Evolutionary conservation across 2,888 invertebrate species (phyloP).

Genomic region (Lithosia quadra): DNA sequence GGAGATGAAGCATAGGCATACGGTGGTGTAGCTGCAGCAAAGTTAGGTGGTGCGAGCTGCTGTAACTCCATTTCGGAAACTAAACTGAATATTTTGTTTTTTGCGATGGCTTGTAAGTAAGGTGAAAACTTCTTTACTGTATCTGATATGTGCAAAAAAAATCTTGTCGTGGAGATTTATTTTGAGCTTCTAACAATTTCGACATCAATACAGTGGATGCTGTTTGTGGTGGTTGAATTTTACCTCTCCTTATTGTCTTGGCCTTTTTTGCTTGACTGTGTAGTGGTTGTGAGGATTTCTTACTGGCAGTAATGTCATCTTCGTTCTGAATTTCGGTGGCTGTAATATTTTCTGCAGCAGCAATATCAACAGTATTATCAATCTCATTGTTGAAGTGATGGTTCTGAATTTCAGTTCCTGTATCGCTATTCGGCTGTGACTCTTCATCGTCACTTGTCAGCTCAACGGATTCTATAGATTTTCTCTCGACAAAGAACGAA

Average conservation of each 20-base stretch:
- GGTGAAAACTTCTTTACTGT: constrained; percentile 44
- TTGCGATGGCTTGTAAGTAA: constrained; percentile 38
- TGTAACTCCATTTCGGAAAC: constrained; percentile 38
- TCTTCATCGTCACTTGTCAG: constrained; percentile 46
- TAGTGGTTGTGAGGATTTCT: constrained; percentile 19
- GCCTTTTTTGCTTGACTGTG: constrained; percentile 22
- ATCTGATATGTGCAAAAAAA: constrained; percentile 42
- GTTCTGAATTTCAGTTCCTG: constrained; percentile 14
- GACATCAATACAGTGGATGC: constrained; percentile 33
- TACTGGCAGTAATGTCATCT: constrained; percentile 16
- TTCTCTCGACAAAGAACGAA: constrained; percentile 38
- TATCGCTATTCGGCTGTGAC: constrained; percentile 9
- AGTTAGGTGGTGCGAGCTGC: constrained; percentile 26
- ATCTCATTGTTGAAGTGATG: too few relatives aligned
- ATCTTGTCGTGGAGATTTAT: constrained; percentile 23
- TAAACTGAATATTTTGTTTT: constrained; percentile 40
- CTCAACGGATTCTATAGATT: constrained; percentile 39
- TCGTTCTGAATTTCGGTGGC: constrained; percentile 19
- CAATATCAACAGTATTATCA: constrained; percentile 18
- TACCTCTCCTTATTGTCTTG: constrained; percentile 22
- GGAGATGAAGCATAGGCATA: constrained; percentile 26
- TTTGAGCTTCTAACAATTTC: constrained; percentile 21
- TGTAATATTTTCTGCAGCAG: constrained; percentile 20
- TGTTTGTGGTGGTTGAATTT: constrained; percentile 13
- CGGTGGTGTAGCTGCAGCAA: constrained; percentile 9